Conservation (phyloP, 2,888 invertebrate species). For the Apamea monoglypha region DNA sequence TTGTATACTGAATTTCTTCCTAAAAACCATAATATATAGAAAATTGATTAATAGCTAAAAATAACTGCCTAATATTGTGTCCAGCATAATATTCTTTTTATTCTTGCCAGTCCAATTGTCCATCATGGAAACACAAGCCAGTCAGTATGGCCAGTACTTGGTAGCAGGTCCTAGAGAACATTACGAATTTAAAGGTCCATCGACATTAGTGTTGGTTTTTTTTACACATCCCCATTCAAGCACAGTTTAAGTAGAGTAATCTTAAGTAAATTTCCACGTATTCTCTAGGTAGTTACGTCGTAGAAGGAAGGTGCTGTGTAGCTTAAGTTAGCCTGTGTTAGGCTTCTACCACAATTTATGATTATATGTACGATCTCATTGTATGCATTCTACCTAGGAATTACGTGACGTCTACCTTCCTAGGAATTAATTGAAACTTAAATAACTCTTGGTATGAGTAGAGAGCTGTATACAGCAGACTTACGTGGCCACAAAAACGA, state of each 20-base stretch:
- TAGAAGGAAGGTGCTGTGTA: not conserved
- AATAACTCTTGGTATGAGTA: not conserved
- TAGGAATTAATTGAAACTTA: slow-evolving; percentile 20
- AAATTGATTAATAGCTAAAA: too few relatives aligned
- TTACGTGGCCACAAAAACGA: not conserved
- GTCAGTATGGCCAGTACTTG: not conserved
- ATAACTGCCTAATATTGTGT: not conserved
- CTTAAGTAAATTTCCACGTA: not conserved
- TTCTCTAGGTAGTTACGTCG: not conserved
- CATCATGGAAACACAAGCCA: not conserved
- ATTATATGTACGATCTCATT: not conserved
- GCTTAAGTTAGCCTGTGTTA: not conserved
- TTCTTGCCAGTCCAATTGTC: too few relatives aligned
- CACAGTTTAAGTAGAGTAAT: not conserved
- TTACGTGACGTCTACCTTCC: too few relatives aligned
- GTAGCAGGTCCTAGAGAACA: not conserved
- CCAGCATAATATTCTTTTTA: too few relatives aligned
- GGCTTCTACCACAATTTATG: slow-evolving; percentile 30
- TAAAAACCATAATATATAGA: too few relatives aligned
- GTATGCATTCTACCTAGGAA: slow-evolving; percentile 5
- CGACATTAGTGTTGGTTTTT: too few relatives aligned
- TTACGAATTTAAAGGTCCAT: too few relatives aligned
- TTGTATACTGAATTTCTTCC: too few relatives aligned
- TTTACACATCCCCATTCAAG: not conserved
- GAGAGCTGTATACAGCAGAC: too few relatives aligned